These are phyloP conservation scores for Oncorhynchus mykiss DNA, from an alignment of 2,113 vertebrate species.

Conservation along the genomic window DNA sequence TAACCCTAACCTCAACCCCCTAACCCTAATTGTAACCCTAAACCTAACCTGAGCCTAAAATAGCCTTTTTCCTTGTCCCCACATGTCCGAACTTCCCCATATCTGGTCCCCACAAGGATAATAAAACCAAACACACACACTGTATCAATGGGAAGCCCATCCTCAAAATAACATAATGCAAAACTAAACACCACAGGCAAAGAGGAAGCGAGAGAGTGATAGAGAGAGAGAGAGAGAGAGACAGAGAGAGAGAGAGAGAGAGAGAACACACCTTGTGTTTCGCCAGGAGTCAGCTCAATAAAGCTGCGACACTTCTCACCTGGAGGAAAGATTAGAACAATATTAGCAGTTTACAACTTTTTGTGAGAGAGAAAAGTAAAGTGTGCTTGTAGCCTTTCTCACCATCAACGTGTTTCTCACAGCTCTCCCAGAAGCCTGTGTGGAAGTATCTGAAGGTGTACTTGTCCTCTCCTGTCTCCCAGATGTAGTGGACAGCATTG, in stretches of 20 bases:
- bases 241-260: too few species aligned
- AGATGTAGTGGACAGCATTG: constrained; percentile 82
- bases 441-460: constrained; percentile 82
- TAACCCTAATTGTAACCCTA: too few species aligned
- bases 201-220: too few species aligned
- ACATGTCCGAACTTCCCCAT: too few species aligned
- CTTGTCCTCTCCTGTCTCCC: constrained; percentile 85
- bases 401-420: constrained; percentile 80
- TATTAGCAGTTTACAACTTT: too few species aligned
- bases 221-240: too few species aligned
- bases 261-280: constrained; percentile 70
- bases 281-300: constrained; percentile 78
- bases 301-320: constrained; percentile 84
- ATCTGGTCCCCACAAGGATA: too few species aligned
- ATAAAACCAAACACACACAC: background rate
- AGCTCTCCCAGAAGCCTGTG: constrained; percentile 84
- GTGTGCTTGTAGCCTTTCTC: background rate
- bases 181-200: background rate
- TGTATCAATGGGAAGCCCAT: background rate
- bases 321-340: constrained; percentile 36
- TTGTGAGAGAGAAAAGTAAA: too few species aligned
- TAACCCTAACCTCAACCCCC: too few species aligned
- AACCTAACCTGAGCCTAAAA: too few species aligned
- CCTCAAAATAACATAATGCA: background rate
- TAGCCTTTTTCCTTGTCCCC: too few species aligned